Percentiles rank a stretch among this genome's conserved stretches.
phyloP scores from a whole-genome alignment of 2,888 invertebrate genomes.

The Melangyna quadrimaculata region DNA sequence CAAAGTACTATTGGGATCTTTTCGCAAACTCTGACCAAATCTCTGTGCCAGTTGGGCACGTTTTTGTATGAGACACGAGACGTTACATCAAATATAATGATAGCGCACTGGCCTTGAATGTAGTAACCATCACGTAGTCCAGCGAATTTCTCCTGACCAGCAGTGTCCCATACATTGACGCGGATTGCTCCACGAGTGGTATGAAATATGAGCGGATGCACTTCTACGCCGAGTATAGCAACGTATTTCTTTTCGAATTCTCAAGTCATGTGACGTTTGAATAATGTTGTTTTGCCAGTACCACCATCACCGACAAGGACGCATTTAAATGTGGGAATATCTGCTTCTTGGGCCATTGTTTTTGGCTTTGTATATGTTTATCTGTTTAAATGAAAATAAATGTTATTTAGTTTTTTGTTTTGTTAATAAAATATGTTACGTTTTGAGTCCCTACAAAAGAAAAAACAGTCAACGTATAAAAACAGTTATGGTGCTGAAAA shows the following conservation, averaged over 20 bases:
- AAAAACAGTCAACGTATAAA: too few relatives aligned
- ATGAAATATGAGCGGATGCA: slow-evolving; percentile 98
- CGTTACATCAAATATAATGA: slow-evolving; percentile 99
- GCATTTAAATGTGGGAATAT: slow-evolving; percentile 97
- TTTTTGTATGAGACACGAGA: slow-evolving; percentile 99
- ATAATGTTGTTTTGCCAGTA: slow-evolving; percentile 99
- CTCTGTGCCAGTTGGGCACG: slow-evolving; percentile 99
- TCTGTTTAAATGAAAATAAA: background rate
- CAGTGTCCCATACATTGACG: slow-evolving; percentile 99
- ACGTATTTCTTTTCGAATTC: slow-evolving; percentile 99
- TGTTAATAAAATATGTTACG: too few relatives aligned
- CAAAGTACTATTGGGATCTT: too few relatives aligned
- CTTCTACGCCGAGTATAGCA: slow-evolving; percentile 99
- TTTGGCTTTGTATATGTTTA: slow-evolving; percentile 18
- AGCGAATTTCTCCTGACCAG: slow-evolving; percentile 99
- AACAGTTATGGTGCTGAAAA: too few relatives aligned
- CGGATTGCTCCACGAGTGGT: slow-evolving; percentile 98
- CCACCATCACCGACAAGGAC: slow-evolving; percentile 99
- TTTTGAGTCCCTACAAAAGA: too few relatives aligned
- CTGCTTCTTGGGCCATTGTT: slow-evolving; percentile 87
- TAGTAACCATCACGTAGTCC: slow-evolving; percentile 99
- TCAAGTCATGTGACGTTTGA: slow-evolving; percentile 99
- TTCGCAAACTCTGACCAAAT: slow-evolving; percentile 98
- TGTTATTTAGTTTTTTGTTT: too few relatives aligned
- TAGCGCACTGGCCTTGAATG: slow-evolving; percentile 98